phyloP scores from a whole-genome alignment of 2,113 vertebrate species.

The Lophura nycthemera region DNA sequence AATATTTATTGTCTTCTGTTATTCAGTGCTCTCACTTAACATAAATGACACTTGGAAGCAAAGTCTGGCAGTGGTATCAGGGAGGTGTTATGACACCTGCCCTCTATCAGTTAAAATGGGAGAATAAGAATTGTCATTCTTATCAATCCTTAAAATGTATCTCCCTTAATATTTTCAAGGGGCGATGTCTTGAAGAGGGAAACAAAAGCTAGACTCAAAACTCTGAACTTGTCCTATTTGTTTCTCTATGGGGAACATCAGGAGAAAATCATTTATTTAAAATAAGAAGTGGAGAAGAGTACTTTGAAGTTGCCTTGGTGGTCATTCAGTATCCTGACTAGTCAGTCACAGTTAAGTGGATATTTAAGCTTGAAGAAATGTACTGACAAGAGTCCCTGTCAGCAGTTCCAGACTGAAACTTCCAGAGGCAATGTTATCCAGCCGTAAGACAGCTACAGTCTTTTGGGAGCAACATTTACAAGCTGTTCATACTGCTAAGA shows the following conservation, averaged over 20 bases:
- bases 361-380: slow-evolving; percentile 59
- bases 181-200: background rate
- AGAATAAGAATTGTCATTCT: background rate
- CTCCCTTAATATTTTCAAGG: background rate
- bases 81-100: background rate
- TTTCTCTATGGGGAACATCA: background rate
- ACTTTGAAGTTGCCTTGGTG: slow-evolving; percentile 1
- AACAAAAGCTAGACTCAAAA: background rate
- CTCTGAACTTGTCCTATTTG: background rate
- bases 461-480: slow-evolving; percentile 65
- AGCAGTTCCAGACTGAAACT: slow-evolving; percentile 18
- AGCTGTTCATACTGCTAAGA: slow-evolving; percentile 64
- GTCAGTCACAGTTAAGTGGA: slow-evolving; percentile 39
- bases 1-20: slow-evolving; percentile 2
- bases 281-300: background rate
- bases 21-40: slow-evolving; percentile 1
- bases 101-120: background rate
- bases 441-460: slow-evolving; percentile 50
- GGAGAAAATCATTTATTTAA: slow-evolving; percentile 1
- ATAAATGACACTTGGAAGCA: background rate
- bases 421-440: slow-evolving; percentile 49
- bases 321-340: background rate
- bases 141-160: background rate
- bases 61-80: background rate
- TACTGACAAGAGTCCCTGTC: slow-evolving; percentile 33